Evolutionary conservation across 2,888 invertebrate species (phyloP), one percentile per base, ranked within the genome.

Genomic region (Allygus modestus): DNA sequence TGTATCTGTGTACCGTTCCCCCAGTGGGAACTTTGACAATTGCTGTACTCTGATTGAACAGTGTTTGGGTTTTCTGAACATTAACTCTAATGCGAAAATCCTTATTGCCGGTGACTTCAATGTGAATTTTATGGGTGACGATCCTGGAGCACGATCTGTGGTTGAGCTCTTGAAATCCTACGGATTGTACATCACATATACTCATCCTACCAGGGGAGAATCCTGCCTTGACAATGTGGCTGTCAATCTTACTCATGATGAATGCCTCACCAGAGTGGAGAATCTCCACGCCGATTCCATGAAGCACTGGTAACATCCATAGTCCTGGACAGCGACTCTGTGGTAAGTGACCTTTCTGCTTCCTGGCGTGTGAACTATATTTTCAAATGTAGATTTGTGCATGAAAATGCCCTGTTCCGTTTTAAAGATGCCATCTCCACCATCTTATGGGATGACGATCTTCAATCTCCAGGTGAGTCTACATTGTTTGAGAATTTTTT

Each of bases 271-370:
- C 0, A 46, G 43, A 17, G 79, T 79, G 0, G 43, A 46, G 37
- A 51, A 79, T 4, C 79, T 79, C 0, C 79, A 79, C 33, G 51
- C 51, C n/a, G 79, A 79, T 51, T 46, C 26, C 79, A 79, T 33
- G 33, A 33, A 31, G 79, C 51, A 11, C n/a, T 79, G 51, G 51
- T 79, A 12, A n/a, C 46, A 0, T 23, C 9, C 37, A 31, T 79
- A 7, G n/a, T 9, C 11, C 0, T 51, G 28, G 31, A 23, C n/a
- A 54, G n/a, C 51, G 46, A 46, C 2, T 17, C 23, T 7, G 9
- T 51, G 79, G 79, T 79, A 54, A 79, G 46, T 79, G 79, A 51
- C 20, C n/a, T 15, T n/a, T 20, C 46, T 54, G 31, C 17, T 41
- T 0, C n/a, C 0, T 79, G 46, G 51, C 79, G 33, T 51, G 79